Evolutionary conservation across 2,888 invertebrate species (phyloP).

Genomic region (Nasonia oneida): DNA sequence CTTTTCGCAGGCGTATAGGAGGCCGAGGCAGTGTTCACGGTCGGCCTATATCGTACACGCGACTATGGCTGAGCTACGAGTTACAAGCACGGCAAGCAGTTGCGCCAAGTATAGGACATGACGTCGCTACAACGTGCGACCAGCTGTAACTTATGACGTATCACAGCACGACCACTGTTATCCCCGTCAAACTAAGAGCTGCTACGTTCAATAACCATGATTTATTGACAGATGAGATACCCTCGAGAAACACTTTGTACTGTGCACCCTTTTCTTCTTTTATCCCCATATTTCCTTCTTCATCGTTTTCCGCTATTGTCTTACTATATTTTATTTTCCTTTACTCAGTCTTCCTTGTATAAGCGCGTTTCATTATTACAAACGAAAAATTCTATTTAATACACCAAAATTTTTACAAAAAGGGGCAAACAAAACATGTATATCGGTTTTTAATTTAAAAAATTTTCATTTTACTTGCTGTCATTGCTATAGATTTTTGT

Average conservation of each 20-base stretch:
- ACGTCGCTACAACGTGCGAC: constrained; percentile 76
- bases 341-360: neutral
- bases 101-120: constrained; percentile 63
- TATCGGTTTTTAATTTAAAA: too few relatives aligned
- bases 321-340: neutral
- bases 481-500: too few relatives aligned
- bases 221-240: constrained; percentile 69
- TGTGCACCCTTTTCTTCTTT: constrained; percentile 19
- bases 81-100: constrained; percentile 14
- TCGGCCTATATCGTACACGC: neutral
- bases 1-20: constrained; percentile 62
- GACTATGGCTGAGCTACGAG: neutral
- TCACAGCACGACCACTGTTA: constrained; percentile 69
- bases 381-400: neutral
- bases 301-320: constrained; percentile 1
- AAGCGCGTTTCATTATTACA: neutral
- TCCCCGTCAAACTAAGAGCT: constrained; percentile 67
- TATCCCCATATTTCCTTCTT: neutral
- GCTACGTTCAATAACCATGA: constrained; percentile 71
- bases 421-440: too few relatives aligned
- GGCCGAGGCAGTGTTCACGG: constrained; percentile 60
- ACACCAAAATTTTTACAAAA: too few relatives aligned
- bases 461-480: too few relatives aligned
- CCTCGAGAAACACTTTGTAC: constrained; percentile 13
- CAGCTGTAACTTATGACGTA: constrained; percentile 78